Percentiles rank a stretch among this genome's conserved stretches.
Evolutionary conservation across 1,140 invertebrate genomes (phyloP).

Genomic region (Globodera ellingtonae): DNA sequence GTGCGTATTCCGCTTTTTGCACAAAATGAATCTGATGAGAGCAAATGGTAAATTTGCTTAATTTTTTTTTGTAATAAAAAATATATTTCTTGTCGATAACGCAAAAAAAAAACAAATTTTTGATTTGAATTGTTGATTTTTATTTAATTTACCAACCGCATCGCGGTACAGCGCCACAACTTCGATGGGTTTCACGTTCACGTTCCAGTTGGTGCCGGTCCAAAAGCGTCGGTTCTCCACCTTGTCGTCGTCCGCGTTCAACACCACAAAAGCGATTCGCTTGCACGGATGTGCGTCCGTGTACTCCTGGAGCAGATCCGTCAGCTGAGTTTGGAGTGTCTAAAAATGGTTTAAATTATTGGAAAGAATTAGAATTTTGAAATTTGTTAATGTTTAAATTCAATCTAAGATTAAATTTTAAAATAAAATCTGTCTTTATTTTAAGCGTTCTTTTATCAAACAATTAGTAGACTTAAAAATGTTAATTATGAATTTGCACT

Average conservation of each 20-base stretch:
- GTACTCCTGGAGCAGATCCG: not conserved
- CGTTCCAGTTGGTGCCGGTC: constrained; percentile 21
- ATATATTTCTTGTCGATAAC: too few species aligned
- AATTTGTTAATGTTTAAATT: too few species aligned
- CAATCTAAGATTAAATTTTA: too few species aligned
- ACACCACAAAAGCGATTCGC: constrained; percentile 15
- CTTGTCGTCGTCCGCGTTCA: constrained; percentile 22
- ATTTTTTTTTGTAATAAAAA: not conserved
- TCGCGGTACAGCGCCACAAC: constrained; percentile 20
- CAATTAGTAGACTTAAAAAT: too few species aligned
- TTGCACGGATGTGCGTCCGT: constrained; percentile 6
- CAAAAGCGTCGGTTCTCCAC: constrained; percentile 26
- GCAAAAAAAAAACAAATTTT: too few species aligned
- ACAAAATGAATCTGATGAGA: not conserved
- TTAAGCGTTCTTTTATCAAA: not conserved
- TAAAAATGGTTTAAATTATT: not conserved
- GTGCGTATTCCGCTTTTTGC: not conserved
- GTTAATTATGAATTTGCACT: not conserved
- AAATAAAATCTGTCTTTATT: not conserved
- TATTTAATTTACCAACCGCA: constrained; percentile 1
- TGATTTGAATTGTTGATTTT: too few species aligned
- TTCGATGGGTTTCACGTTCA: constrained; percentile 14
- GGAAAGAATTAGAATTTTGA: too few species aligned
- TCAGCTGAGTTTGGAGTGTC: not conserved
- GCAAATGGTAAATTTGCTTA: too few species aligned